Conservation (phyloP, 1,140 invertebrate species). For the Trichonephila clavata region DNA sequence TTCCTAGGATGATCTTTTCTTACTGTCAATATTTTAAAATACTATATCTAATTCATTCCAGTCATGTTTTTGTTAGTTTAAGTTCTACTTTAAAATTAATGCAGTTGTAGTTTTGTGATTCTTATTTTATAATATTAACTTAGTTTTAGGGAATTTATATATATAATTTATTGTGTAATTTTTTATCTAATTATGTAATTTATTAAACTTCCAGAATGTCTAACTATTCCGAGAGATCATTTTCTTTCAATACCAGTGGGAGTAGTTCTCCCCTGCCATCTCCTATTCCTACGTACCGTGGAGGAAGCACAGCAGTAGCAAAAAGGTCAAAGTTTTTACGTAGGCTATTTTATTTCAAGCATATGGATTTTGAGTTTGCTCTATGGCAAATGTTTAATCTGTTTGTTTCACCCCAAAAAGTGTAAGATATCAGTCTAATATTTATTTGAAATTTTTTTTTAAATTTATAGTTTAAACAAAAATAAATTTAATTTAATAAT, state of each 20-base stretch:
- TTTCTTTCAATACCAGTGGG: slow-evolving; percentile 39
- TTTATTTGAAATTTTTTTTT: not conserved
- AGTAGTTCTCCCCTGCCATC: slow-evolving; percentile 74
- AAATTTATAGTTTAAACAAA: too few species aligned
- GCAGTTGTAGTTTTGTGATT: not conserved
- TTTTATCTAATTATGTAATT: not conserved
- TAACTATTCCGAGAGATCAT: slow-evolving; percentile 58
- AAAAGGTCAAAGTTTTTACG: slow-evolving; percentile 96
- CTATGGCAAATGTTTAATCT: slow-evolving; percentile 99
- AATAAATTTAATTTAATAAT: too few species aligned
- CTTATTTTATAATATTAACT: not conserved
- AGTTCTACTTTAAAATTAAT: not conserved
- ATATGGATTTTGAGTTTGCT: slow-evolving; percentile 99
- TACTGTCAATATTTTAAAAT: too few species aligned
- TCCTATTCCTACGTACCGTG: slow-evolving; percentile 67
- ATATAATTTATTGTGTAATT: not conserved
- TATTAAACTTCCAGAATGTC: slow-evolving; percentile 34
- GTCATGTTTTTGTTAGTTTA: too few species aligned
- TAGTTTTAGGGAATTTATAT: not conserved
- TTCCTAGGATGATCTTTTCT: too few species aligned
- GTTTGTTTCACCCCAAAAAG: slow-evolving; percentile 97
- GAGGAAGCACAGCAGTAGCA: slow-evolving; percentile 89
- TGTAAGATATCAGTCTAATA: slow-evolving; percentile 83
- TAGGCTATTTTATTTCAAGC: slow-evolving; percentile 94
- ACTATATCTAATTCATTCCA: too few species aligned